Percentiles rank a stretch among this genome's conserved stretches.
Conservation (phyloP, 2,888 invertebrate genomes). For the Drosophila ezoana region DNA sequence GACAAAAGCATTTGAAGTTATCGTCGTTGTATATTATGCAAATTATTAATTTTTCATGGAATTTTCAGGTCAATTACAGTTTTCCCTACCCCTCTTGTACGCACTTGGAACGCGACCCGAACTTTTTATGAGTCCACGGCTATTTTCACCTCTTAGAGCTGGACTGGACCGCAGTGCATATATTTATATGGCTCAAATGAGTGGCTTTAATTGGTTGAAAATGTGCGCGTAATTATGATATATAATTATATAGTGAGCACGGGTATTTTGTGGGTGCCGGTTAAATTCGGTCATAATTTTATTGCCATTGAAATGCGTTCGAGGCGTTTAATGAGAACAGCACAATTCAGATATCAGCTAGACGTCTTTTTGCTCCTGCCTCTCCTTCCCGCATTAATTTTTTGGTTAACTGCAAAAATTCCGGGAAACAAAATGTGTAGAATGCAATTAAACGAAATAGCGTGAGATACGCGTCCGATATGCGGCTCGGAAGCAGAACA, state of each 20-base stretch:
- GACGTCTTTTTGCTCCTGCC: constrained; percentile 3
- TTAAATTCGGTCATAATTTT: constrained; percentile 52
- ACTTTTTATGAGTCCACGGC: constrained; percentile 18
- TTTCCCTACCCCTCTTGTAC: constrained; percentile 47
- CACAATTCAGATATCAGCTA: constrained; percentile 12
- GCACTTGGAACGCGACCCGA: constrained; percentile 12
- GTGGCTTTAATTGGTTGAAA: constrained; percentile 66
- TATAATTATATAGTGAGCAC: constrained; percentile 8
- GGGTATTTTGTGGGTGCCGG: constrained; percentile 33
- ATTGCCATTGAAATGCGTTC: constrained; percentile 37
- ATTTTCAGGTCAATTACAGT: constrained; percentile 78
- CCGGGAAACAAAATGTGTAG: constrained; percentile 72
- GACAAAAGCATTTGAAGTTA: constrained; percentile 29
- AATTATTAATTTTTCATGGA: constrained; percentile 81
- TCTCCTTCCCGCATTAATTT: constrained; percentile 67
- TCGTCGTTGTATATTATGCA: constrained; percentile 64
- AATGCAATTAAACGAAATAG: constrained; percentile 81
- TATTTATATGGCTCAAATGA: constrained; percentile 45
- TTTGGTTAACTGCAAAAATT: constrained; percentile 73
- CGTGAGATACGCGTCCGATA: constrained; percentile 80
- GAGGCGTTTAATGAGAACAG: constrained; percentile 54
- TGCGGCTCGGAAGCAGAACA: constrained; percentile 57
- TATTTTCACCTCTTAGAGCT: constrained; percentile 26
- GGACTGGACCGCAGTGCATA: not conserved
- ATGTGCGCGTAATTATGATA: constrained; percentile 71